Evolutionary conservation across 2,888 invertebrate genomes (phyloP), one percentile per base, ranked within the genome.

Genomic region (Dyspetes luteomarginatus): DNA sequence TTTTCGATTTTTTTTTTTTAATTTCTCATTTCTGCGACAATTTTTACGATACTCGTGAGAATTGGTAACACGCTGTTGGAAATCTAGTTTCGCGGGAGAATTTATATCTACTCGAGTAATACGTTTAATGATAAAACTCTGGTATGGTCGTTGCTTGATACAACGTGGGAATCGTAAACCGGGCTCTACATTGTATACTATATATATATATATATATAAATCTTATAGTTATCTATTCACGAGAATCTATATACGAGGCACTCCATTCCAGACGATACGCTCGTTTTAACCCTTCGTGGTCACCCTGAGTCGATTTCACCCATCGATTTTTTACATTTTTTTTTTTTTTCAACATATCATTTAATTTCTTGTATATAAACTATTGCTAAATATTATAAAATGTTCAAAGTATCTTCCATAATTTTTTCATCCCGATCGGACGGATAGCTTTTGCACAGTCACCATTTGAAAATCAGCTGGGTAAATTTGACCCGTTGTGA

Each of bases 161-260:
- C 19, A 50, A 72, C 60, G 71, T 72, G 71, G 60, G 60, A 50
- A 60, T 72, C 60, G 60, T 72, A 72, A 60, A 48, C 36, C 60
- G 15, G 26, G 3, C 30, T 24, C 19, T n/a, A 50, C 26, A 50
- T 52, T 12, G 9, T 41, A 36, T n/a, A 19, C 0, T 26, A 22
- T 45, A 58, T 3, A 9, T 30, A 7, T 30, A 26, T 64, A 64
- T 22, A 17, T 24, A 60, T 24, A 22, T 43, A 22, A 9, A 0
- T 24, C 48, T 17, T 5, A 15, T 17, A 48, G 48, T 48, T 48
- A 45, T 71, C 60, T 22, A 12, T 60, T 9, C 22, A 15, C 22
- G 60, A 30, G 48, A 22, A 52, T 41, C 36, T 24, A 22, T 4
- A 50, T 36, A 19, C n/a, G n/a, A n/a, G n/a, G n/a, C n/a, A n/a